Evolutionary conservation across 1,140 invertebrate species (phyloP), one percentile per base, ranked within the genome.

Genomic region (Zaprionus davidi): DNA sequence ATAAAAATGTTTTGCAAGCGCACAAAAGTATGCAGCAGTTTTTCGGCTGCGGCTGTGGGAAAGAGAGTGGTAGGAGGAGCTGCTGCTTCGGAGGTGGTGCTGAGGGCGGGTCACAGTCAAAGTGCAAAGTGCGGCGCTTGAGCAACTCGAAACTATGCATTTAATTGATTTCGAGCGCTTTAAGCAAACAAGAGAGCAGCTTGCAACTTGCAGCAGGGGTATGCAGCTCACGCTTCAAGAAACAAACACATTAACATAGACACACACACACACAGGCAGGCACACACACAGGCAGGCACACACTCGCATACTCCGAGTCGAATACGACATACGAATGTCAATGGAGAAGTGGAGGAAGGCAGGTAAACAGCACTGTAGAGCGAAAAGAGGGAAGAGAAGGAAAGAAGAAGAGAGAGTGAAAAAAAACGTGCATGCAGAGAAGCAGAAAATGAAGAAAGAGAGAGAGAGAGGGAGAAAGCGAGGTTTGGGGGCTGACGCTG

Each of bases 101-200:
- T 24, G 12, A 22, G 38, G 17, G n/a, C 26, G 20, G 36, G 15
- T 36, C 17, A 26, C 34, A n/a, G 36, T 26, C 53, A 56, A 76
- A 71, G 69, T 76, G 74, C 74, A 76, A 71, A 60, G 44, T 49
- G 44, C 46, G 57, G 17, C 65, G 57, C 60, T 76, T 57, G 64
- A 73, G 82, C 68, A 84, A 90, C 78, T 88, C 53, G 71, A 90
- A 88, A 84, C 85, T 88, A 90, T 90, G 84, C 84, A 88, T 88
- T 88, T 88, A 88, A 88, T 88, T 88, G 84, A 88, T 88, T 88
- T 88, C 69, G 71, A 90, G 85, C 72, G 71, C 78, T 82, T 81
- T 66, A 79, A 83, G 57, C 77, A 82, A 87, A 87, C 71, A 62
- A 67, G 38, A 22, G 28, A 34, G 38, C 51, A 20, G 41, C 66